Conservation (phyloP, 2,797 vertebrate genomes). For the Leontopithecus rosalia region DNA sequence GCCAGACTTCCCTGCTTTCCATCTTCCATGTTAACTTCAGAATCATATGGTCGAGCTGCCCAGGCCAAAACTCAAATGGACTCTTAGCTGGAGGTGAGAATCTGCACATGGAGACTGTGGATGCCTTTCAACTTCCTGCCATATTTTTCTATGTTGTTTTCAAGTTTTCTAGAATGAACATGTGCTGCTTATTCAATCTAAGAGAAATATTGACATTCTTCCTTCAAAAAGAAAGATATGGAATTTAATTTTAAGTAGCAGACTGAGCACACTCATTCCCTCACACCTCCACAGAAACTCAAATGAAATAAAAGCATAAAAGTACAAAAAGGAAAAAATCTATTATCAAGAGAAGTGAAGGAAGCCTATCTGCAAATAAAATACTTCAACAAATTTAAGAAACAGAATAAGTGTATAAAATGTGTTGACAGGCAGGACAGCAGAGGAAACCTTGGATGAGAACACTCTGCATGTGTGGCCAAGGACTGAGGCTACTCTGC, state of each 20-base stretch:
- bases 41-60: too few species aligned
- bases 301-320: neutral
- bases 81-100: neutral
- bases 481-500: neutral
- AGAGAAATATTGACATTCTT: conserved; percentile 20
- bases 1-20: fast-evolving
- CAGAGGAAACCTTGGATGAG: neutral
- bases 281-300: neutral
- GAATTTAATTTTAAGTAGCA: neutral
- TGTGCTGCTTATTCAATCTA: neutral
- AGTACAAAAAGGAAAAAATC: neutral
- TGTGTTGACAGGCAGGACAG: fast-evolving
- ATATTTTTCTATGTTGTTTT: neutral
- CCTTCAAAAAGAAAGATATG: neutral
- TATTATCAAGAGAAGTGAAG: neutral
- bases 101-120: fast-evolving
- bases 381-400: neutral
- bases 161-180: neutral
- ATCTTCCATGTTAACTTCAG: neutral
- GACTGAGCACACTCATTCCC: neutral
- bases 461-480: neutral
- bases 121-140: neutral
- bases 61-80: neutral
- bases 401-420: neutral
- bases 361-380: too few species aligned